phyloP scores from a whole-genome alignment of 2,888 invertebrate species.

The Tortricodes alternella region DNA sequence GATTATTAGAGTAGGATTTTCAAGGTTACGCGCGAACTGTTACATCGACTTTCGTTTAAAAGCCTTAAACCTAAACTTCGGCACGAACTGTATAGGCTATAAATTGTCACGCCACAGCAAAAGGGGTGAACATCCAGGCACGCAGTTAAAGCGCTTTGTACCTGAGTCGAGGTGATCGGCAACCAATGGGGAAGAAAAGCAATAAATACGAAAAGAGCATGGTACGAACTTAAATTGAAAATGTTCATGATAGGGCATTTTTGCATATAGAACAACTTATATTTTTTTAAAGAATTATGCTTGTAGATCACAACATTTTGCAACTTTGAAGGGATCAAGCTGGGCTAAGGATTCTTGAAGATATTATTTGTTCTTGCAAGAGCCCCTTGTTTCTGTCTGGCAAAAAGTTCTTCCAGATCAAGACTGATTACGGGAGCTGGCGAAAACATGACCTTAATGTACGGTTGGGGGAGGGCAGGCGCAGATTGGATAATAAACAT shows the following conservation, averaged over 20 bases:
- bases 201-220: background rate
- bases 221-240: too few relatives aligned
- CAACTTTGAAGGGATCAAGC: background rate
- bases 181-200: background rate
- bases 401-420: constrained; percentile 12
- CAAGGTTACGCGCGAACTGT: constrained; percentile 16
- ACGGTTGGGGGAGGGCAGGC: constrained; percentile 14
- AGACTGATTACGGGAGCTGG: constrained; percentile 21
- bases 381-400: constrained; percentile 1
- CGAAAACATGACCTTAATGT: constrained; percentile 28
- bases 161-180: background rate
- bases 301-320: background rate
- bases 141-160: constrained; percentile 1
- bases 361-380: constrained; percentile 3
- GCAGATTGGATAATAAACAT: constrained; percentile 30
- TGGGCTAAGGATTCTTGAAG: background rate
- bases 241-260: too few relatives aligned
- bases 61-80: constrained; percentile 24
- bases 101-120: constrained; percentile 29
- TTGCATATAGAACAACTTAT: background rate
- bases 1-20: too few relatives aligned
- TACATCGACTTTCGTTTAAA: constrained; percentile 18
- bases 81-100: constrained; percentile 26
- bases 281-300: background rate
- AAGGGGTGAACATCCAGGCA: constrained; percentile 18